Conservation (phyloP, 2,113 vertebrate species). For the Phrynosoma blainvillii region DNA sequence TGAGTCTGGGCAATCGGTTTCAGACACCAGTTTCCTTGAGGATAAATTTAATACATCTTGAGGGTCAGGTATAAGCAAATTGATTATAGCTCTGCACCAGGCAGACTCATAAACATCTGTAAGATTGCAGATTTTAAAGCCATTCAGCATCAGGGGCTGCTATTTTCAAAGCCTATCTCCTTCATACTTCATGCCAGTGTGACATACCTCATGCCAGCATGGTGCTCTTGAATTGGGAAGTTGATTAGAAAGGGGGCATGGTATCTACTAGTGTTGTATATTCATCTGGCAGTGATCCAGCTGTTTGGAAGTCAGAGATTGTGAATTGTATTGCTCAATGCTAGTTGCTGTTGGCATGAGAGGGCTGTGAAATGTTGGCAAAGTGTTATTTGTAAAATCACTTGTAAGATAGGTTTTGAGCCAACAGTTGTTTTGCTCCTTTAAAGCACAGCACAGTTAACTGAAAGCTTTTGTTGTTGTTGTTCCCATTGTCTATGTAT, state of each 20-base stretch:
- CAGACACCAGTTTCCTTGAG: conserved; percentile 70
- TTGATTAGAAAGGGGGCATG: conserved; percentile 66
- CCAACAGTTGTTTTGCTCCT: conserved; percentile 22
- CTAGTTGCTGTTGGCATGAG: conserved; percentile 34
- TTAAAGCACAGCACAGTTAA: not conserved
- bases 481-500: conserved; percentile 13
- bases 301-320: conserved; percentile 43
- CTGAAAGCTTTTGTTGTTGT: not conserved
- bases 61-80: conserved; percentile 64
- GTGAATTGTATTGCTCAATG: conserved; percentile 37
- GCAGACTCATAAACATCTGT: conserved; percentile 67
- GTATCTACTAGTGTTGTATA: conserved; percentile 28
- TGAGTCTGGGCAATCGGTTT: conserved; percentile 72
- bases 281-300: conserved; percentile 54
- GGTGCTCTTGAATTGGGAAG: conserved; percentile 71
- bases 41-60: conserved; percentile 69
- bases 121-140: conserved; percentile 57
- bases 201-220: conserved; percentile 41
- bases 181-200: conserved; percentile 58
- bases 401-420: conserved; percentile 21
- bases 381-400: not conserved
- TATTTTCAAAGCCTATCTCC: conserved; percentile 56
- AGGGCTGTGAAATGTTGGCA: not conserved
- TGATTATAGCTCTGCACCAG: conserved; percentile 67
- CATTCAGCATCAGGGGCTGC: conserved; percentile 32